Percentiles rank a stretch among this genome's conserved stretches.
These are phyloP conservation scores for Cryptomyrus ogoouensis DNA, from an alignment of 2,113 vertebrate genomes.

Conservation along the genomic window DNA sequence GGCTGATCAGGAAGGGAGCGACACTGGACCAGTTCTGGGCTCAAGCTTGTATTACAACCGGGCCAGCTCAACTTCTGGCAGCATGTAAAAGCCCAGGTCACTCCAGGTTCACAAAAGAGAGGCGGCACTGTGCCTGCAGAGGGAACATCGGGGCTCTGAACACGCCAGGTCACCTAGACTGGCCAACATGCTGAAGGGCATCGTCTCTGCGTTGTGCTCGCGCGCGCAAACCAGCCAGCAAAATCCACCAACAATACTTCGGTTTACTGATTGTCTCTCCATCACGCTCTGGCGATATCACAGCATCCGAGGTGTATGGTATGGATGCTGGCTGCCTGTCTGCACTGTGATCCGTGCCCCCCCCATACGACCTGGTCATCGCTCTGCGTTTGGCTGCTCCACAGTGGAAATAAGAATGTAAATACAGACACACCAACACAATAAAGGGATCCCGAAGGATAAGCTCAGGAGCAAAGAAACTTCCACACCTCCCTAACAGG, in stretches of 20 bases:
- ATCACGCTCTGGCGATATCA: not conserved
- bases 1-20: not conserved
- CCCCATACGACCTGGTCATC: not conserved
- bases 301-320: not conserved
- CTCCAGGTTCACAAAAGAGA: not conserved
- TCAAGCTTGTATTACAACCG: not conserved
- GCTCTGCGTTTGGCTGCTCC: not conserved
- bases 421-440: not conserved
- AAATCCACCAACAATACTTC: not conserved
- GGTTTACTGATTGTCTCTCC: not conserved
- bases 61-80: not conserved
- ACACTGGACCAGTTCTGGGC: not conserved
- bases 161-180: not conserved
- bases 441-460: not conserved
- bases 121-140: not conserved
- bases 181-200: not conserved
- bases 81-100: not conserved
- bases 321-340: not conserved
- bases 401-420: not conserved
- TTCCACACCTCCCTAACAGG: not conserved
- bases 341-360: not conserved
- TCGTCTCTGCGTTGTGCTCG: not conserved
- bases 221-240: not conserved
- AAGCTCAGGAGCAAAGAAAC: not conserved
- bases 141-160: not conserved